These are phyloP conservation scores for Sandelia bainsii DNA, from an alignment of 2,797 vertebrate genomes.

Conservation along the genomic window DNA sequence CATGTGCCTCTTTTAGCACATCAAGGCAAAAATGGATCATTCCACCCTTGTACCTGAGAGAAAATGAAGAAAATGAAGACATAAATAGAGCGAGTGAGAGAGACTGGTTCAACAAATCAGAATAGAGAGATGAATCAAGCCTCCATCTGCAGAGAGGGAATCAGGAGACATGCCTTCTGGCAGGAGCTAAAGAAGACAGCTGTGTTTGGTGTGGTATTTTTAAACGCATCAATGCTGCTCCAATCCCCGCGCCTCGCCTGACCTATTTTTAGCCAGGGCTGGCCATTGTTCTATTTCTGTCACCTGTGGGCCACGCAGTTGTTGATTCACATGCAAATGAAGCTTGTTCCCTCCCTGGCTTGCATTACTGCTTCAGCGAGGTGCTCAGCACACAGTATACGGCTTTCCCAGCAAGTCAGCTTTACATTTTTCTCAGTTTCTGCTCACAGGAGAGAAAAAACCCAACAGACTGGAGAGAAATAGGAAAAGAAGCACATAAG, in stretches of 20 bases:
- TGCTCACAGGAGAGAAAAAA: slow-evolving; percentile 55
- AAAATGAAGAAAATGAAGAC: slow-evolving; percentile 57
- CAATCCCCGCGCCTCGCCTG: slow-evolving; percentile 96
- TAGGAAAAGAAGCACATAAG: slow-evolving; percentile 57
- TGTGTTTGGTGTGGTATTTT: slow-evolving; percentile 99
- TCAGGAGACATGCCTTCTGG: slow-evolving; percentile 86
- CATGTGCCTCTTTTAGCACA: slow-evolving; percentile 39
- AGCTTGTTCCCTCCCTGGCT: slow-evolving; percentile 87
- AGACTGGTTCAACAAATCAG: slow-evolving; percentile 71
- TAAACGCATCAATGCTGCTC: slow-evolving; percentile 99
- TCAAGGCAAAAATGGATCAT: slow-evolving; percentile 49
- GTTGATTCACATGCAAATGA: slow-evolving; percentile 99
- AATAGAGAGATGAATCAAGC: slow-evolving; percentile 57
- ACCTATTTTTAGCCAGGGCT: slow-evolving; percentile 99
- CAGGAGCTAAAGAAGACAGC: slow-evolving; percentile 94
- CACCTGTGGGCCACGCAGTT: slow-evolving; percentile 96
- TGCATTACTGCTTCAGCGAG: slow-evolving; percentile 81
- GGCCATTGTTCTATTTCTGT: slow-evolving; percentile 99
- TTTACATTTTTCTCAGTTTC: slow-evolving; percentile 56
- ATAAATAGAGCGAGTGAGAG: slow-evolving; percentile 61
- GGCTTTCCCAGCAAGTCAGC: slow-evolving; percentile 73
- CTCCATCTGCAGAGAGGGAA: slow-evolving; percentile 81
- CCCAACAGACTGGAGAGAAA: slow-evolving; percentile 47
- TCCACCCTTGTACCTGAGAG: slow-evolving; percentile 65
- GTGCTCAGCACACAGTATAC: slow-evolving; percentile 71